These are phyloP conservation scores for Heteronetta atricapilla DNA, from an alignment of 2,113 vertebrate genomes.

Conservation along the genomic window DNA sequence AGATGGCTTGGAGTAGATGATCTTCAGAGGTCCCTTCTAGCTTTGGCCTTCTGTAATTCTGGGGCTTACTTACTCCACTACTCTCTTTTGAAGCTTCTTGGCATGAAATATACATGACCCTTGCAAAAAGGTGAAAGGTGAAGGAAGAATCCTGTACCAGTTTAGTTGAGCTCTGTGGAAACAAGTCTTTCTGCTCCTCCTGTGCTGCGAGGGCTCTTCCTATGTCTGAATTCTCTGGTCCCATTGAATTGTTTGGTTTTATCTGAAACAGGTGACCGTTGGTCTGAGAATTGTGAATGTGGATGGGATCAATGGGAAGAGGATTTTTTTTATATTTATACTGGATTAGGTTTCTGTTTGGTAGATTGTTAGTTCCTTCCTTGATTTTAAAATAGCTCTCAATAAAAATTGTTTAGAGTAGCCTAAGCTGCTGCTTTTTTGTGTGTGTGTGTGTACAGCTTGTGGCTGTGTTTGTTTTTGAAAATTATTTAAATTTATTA, in stretches of 20 bases:
- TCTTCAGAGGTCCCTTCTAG: no score
- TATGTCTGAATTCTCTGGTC: not conserved
- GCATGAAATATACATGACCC: not conserved
- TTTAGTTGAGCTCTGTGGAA: not conserved
- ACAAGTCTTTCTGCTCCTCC: not conserved
- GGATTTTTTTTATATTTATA: not conserved
- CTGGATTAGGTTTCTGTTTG: not conserved
- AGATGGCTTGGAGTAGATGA: not conserved
- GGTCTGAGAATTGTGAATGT: not conserved
- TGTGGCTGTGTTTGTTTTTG: not conserved
- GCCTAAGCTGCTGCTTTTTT: not conserved
- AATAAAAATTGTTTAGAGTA: not conserved
- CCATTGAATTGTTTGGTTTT: not conserved
- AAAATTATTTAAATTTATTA: not conserved
- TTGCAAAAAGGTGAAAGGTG: fast-evolving
- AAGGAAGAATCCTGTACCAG: not conserved
- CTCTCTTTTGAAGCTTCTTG: not conserved
- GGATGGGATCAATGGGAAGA: not conserved
- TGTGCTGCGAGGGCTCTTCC: not conserved
- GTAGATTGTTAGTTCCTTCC: not conserved
- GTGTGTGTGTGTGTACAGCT: not conserved
- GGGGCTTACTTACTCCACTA: fast-evolving
- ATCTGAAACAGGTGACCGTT: not conserved
- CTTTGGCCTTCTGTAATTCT: no score
- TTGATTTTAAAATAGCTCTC: not conserved